Conservation (phyloP, 2,797 vertebrate genomes). For the Neosilurus hyrtlii region DNA sequence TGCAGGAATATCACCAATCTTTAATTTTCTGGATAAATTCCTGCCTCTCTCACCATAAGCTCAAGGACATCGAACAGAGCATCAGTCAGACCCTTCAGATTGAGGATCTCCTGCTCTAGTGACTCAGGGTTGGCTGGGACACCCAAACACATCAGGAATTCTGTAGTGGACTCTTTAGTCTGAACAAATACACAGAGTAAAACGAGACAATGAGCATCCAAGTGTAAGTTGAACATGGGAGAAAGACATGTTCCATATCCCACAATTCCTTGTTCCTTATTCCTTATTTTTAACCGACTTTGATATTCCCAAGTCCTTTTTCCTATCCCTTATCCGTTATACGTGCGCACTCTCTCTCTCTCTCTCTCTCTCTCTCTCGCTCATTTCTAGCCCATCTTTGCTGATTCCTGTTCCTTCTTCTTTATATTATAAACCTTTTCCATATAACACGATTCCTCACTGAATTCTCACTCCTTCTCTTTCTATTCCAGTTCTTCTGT, state of each 20-base stretch:
- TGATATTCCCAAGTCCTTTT: neutral
- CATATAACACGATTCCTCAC: no score
- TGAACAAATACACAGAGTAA: constrained; percentile 35
- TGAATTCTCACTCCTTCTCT: neutral
- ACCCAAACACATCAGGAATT: constrained; percentile 71
- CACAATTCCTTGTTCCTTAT: neutral
- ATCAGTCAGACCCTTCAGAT: constrained; percentile 66
- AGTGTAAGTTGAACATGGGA: neutral
- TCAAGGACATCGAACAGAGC: constrained; percentile 69
- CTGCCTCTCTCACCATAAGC: constrained; percentile 66
- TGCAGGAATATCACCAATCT: neutral
- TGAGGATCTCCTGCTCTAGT: constrained; percentile 58
- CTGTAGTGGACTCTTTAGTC: constrained; percentile 51
- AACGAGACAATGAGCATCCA: neutral
- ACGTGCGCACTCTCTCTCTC: neutral
- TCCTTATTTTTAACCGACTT: neutral
- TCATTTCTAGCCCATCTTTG: no score
- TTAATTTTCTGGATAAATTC: neutral
- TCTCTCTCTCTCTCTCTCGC: constrained; percentile 6
- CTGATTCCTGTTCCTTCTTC: no score
- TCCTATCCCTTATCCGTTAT: neutral
- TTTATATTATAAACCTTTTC: no score
- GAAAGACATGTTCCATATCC: neutral
- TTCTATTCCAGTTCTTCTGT: neutral
- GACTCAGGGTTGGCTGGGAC: constrained; percentile 55